Base-by-base conservation (phyloP, 92 coral and sea anemone species). In the Montipora capitata region DNA sequence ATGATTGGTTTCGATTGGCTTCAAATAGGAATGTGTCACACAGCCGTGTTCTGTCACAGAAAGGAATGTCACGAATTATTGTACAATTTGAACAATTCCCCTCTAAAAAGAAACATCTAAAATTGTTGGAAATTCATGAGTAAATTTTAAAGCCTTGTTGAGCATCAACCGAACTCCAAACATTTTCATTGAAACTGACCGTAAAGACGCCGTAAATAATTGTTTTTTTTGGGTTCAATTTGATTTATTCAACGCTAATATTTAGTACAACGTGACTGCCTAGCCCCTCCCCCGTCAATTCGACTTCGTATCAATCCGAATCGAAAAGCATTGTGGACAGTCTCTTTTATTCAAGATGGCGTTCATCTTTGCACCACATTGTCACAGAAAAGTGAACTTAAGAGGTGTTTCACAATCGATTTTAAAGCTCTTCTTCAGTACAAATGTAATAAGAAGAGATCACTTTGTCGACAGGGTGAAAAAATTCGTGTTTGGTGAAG, bases 401-500 rank as follows among this genome's bases (percentile, higher is more conserved):
- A 83, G 43, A 56, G 48, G 64, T 11, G 62, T 58, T 43, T 72
- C 79, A 8, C 58, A 20, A 45, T 44, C 80, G 8, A 56, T 44
- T 58, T 61, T 18, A 12, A 83, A 44, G 76, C 20, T 73, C 10
- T 82, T 52, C 71, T 49, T 81, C 7, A 76, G 80, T 59, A 80
- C 92, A 10, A 76, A 85, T 81, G 80, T 72, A 10, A 62, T 67
- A 77, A 54, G 58, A 70, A 76, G 57, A 66, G 94, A 91, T 1
- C 92, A 89, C n/a, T 64, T 87, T 40, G 38, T 91, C 3, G 80
- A 91, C 7, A 87, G 75, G 54, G 81, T 91, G 62, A 91, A 91
- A 73, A 91, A 78, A 57, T 91, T 82, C 42, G 92, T 91, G 10
- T 87, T 91, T 81, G 94, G 94, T 38, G 94, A 91, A 51, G 78